These are phyloP conservation scores for Eupeodes corollae DNA, from an alignment of 1,140 invertebrate genomes.

Conservation along the genomic window DNA sequence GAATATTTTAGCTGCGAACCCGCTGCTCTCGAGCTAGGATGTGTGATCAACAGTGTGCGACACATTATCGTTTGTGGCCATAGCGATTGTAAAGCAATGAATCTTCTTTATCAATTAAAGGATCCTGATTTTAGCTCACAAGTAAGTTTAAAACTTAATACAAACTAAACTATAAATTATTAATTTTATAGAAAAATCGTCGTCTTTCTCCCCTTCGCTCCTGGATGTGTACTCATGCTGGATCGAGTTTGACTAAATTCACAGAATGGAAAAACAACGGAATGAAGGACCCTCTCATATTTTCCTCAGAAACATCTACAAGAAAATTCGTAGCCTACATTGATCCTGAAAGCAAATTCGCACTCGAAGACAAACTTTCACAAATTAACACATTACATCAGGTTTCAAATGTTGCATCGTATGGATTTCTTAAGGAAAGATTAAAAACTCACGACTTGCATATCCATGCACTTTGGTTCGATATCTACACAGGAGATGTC, in stretches of 20 bases:
- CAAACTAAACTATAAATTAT: not conserved
- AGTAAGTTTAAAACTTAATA: slow-evolving; percentile 38
- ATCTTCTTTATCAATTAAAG: slow-evolving; percentile 73
- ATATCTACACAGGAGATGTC: slow-evolving; percentile 92
- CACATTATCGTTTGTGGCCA: slow-evolving; percentile 94
- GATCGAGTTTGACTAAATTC: slow-evolving; percentile 71
- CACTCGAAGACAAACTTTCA: slow-evolving; percentile 82
- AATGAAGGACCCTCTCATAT: slow-evolving; percentile 54
- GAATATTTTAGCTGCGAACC: slow-evolving; percentile 86
- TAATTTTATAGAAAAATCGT: slow-evolving; percentile 52
- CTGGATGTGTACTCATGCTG: slow-evolving; percentile 82
- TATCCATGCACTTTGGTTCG: slow-evolving; percentile 92
- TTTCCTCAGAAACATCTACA: slow-evolving; percentile 74
- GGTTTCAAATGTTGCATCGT: slow-evolving; percentile 87
- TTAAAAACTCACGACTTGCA: slow-evolving; percentile 72
- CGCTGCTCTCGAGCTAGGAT: slow-evolving; percentile 85
- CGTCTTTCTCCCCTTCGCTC: slow-evolving; percentile 77
- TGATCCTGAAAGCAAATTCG: slow-evolving; percentile 83
- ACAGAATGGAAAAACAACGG: slow-evolving; percentile 56
- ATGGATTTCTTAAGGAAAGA: slow-evolving; percentile 79
- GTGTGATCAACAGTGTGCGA: slow-evolving; percentile 82
- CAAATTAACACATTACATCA: slow-evolving; percentile 92
- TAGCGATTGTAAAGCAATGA: slow-evolving; percentile 96
- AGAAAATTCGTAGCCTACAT: slow-evolving; percentile 87
- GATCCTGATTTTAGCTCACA: slow-evolving; percentile 62